Conservation (phyloP, 2,888 invertebrate genomes). For the Zele albiditarsus region DNA sequence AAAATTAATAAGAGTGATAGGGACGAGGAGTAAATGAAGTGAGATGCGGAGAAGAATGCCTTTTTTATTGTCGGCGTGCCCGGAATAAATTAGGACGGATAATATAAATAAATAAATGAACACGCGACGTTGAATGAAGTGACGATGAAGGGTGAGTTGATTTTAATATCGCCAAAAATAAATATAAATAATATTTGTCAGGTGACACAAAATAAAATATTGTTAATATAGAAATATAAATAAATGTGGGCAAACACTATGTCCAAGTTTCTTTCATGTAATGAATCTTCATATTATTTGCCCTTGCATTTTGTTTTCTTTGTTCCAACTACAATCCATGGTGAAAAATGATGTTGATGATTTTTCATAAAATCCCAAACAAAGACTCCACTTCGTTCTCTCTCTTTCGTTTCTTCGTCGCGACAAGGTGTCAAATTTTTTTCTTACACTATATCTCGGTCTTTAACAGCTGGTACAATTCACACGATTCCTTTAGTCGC, state of each 20-base stretch:
- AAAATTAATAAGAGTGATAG: neutral
- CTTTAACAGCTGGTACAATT: constrained; percentile 47
- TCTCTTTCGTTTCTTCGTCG: neutral
- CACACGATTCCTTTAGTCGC: constrained; percentile 46
- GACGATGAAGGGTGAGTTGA: constrained; percentile 1
- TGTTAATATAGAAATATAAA: constrained; percentile 49
- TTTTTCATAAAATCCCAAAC: neutral
- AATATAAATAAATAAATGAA: neutral
- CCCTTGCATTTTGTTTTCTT: constrained; percentile 1
- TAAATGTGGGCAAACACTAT: constrained; percentile 42
- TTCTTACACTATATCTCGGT: constrained; percentile 7
- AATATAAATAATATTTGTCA: constrained; percentile 27
- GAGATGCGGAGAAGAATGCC: neutral
- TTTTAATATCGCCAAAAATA: constrained; percentile 10
- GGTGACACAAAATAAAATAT: constrained; percentile 45
- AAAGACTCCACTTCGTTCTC: neutral
- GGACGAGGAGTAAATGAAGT: neutral
- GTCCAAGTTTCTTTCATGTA: constrained; percentile 36
- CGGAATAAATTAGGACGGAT: constrained; percentile 29
- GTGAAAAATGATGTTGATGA: neutral
- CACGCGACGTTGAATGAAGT: neutral
- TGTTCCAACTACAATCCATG: constrained; percentile 32
- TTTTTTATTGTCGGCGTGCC: constrained; percentile 24
- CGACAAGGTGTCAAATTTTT: constrained; percentile 19
- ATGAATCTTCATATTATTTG: constrained; percentile 31